Conservation (phyloP, 1,140 invertebrate species). For the Pectinophora gossypiella region DNA sequence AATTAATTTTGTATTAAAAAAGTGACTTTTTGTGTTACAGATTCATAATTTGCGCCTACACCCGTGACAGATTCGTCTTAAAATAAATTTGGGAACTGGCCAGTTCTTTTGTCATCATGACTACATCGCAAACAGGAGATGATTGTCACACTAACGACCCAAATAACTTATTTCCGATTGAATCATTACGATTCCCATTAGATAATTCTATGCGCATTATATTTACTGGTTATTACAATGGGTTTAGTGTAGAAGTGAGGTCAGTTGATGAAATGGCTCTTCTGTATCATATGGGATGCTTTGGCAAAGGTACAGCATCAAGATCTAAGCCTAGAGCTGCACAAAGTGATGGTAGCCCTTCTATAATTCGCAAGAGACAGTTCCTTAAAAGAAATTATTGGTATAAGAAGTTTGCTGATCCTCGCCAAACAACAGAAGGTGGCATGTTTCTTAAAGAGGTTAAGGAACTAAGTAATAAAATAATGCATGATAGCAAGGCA, state of each 20-base stretch:
- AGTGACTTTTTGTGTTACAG: constrained; percentile 45
- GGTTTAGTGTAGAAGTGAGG: constrained; percentile 78
- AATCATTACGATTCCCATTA: constrained; percentile 49
- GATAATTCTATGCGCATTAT: constrained; percentile 61
- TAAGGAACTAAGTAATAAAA: constrained; percentile 39
- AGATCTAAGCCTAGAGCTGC: constrained; percentile 76
- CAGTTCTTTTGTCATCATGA: constrained; percentile 64
- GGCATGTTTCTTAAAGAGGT: constrained; percentile 50
- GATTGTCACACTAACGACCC: constrained; percentile 52
- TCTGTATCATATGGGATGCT: constrained; percentile 83
- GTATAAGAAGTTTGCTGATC: constrained; percentile 69
- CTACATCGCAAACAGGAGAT: constrained; percentile 45
- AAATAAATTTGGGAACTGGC: constrained; percentile 66
- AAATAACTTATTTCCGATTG: constrained; percentile 44
- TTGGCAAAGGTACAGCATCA: constrained; percentile 83
- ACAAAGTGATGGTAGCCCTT: constrained; percentile 52
- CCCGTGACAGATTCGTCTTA: constrained; percentile 56
- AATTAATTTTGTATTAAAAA: constrained; percentile 32
- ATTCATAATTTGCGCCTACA: constrained; percentile 43
- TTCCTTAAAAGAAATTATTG: constrained; percentile 76
- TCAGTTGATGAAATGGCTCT: constrained; percentile 77
- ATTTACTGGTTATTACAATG: constrained; percentile 80
- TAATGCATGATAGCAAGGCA: constrained; percentile 41
- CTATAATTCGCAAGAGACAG: constrained; percentile 75
- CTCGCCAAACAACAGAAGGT: constrained; percentile 39